Conservation (phyloP, 2,113 vertebrate species). For the Salminus brasiliensis region DNA sequence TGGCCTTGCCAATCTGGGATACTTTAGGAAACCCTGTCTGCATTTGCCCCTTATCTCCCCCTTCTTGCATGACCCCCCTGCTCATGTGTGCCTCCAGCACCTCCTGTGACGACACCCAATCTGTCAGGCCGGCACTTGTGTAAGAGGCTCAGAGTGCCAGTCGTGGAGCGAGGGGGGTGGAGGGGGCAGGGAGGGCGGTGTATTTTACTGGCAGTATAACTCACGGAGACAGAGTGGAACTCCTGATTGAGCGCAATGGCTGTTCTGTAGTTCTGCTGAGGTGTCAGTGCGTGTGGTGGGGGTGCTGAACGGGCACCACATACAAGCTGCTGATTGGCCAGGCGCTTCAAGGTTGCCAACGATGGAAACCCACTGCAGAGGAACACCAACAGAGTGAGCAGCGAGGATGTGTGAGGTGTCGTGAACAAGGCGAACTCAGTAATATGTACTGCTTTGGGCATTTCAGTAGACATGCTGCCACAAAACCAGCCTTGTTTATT, state of each 20-base stretch:
- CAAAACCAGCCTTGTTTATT: too few relatives aligned
- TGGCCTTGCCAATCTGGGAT: constrained; percentile 41
- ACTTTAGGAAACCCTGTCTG: constrained; percentile 59
- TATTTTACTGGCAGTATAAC: constrained; percentile 37
- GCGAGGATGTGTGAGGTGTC: neutral
- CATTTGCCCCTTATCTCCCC: constrained; percentile 2
- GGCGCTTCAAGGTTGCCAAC: constrained; percentile 26
- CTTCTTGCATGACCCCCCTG: neutral
- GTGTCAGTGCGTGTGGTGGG: constrained; percentile 33
- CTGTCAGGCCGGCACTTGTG: constrained; percentile 43
- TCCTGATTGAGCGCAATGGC: constrained; percentile 47
- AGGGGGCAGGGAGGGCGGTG: neutral
- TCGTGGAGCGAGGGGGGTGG: neutral
- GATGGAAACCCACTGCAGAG: neutral
- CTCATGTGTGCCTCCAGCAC: constrained; percentile 28
- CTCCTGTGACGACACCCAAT: constrained; percentile 54
- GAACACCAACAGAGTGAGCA: constrained; percentile 5
- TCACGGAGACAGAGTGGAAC: constrained; percentile 40
- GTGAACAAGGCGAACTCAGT: neutral
- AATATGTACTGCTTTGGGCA: neutral
- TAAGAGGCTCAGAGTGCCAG: constrained; percentile 33
- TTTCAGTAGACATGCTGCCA: too few relatives aligned
- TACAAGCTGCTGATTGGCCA: constrained; percentile 27
- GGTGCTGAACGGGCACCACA: neutral
- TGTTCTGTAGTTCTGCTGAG: constrained; percentile 45